phyloP scores from a whole-genome alignment of 2,797 vertebrate genomes.

The Spinus pinus region DNA sequence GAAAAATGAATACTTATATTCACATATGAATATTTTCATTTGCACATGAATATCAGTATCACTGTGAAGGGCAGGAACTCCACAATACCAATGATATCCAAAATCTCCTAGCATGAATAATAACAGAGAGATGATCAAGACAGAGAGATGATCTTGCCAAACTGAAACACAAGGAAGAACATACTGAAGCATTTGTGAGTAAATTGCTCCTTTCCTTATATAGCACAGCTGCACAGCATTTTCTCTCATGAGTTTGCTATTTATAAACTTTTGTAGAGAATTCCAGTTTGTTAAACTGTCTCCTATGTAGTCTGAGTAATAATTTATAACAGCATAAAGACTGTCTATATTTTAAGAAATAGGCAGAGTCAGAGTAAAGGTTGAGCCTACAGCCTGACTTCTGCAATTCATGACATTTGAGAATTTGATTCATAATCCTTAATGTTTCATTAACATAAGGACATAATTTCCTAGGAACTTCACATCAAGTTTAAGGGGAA shows the following conservation, averaged over 20 bases:
- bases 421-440: conserved; percentile 24
- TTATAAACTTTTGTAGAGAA: conserved; percentile 4
- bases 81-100: background rate
- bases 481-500: background rate
- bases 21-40: background rate
- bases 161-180: background rate
- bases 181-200: background rate
- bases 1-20: background rate
- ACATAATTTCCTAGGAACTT: background rate
- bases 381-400: background rate
- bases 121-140: background rate
- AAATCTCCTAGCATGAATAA: background rate
- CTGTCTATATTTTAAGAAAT: background rate
- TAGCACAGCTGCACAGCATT: background rate
- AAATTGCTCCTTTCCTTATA: background rate
- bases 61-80: background rate
- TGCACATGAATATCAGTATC: background rate
- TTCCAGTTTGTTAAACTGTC: background rate
- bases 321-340: background rate
- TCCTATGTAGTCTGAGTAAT: background rate
- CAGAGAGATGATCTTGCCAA: background rate
- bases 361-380: background rate
- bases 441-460: conserved; percentile 20
- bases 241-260: background rate
- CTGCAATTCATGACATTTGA: background rate